Evolutionary conservation across 1,140 invertebrate species (phyloP).

Genomic region (Gyrodactylus salaris): DNA sequence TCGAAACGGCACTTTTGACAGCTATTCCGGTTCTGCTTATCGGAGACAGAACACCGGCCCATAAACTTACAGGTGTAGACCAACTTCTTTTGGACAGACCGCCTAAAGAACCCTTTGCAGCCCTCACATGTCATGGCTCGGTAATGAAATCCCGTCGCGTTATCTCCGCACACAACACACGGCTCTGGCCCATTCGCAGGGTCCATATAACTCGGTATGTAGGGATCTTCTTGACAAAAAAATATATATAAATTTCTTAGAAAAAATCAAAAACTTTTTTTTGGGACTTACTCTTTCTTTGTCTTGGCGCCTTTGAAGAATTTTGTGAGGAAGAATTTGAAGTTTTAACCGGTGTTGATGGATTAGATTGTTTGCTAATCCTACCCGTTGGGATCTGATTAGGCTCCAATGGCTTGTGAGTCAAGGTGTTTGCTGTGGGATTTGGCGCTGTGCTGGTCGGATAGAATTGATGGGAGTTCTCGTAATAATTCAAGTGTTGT

Average conservation of each 20-base stretch:
- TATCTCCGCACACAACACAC: conserved; percentile 20
- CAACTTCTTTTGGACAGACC: conserved; percentile 17
- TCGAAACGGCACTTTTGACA: conserved; percentile 18
- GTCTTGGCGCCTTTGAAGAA: background rate
- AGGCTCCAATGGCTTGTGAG: no score
- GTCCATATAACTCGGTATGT: conserved; percentile 18
- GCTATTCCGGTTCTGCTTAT: conserved; percentile 17
- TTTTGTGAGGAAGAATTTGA: background rate
- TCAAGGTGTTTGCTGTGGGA: background rate
- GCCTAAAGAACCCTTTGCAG: conserved; percentile 21
- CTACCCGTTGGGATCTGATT: no score
- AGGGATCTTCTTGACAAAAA: conserved; percentile 11
- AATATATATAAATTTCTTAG: background rate
- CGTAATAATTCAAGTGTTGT: no score
- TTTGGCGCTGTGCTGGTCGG: background rate
- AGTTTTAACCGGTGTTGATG: background rate
- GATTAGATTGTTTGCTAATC: background rate
- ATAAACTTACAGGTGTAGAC: conserved; percentile 19
- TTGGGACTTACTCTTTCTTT: background rate
- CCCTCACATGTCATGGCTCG: conserved; percentile 20
- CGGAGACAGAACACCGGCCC: conserved; percentile 16
- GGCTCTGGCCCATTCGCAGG: conserved; percentile 15
- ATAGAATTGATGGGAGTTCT: no score
- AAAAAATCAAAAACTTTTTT: background rate
- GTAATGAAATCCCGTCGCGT: conserved; percentile 22